Conservation (phyloP, 2,113 vertebrate genomes). For the Macheiramphus alcinus region DNA sequence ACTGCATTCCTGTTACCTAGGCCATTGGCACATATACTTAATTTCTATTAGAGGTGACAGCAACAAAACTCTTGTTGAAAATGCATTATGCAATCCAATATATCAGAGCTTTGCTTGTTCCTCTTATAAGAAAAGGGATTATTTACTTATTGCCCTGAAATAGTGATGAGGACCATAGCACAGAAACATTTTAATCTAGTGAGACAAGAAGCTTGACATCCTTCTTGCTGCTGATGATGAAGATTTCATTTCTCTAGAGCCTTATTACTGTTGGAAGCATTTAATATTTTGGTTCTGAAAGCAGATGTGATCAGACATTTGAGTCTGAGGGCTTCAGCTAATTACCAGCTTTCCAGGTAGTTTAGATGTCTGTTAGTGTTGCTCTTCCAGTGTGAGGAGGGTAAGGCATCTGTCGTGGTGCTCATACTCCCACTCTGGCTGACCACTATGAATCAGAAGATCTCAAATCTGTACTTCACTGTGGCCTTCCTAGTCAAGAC, state of each 20-base stretch:
- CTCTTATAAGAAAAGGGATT: background rate
- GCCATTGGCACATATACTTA: background rate
- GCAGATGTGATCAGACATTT: background rate
- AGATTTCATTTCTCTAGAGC: background rate
- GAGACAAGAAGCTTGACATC: background rate
- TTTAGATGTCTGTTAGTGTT: background rate
- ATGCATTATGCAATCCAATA: background rate
- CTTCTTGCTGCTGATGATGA: background rate
- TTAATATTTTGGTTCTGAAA: background rate
- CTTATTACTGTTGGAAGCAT: background rate
- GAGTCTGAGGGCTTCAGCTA: background rate
- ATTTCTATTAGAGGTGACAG: slow-evolving; percentile 8
- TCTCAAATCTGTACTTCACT: background rate
- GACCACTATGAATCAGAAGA: background rate
- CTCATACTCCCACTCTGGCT: background rate
- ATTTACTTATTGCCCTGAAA: background rate
- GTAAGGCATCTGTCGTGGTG: background rate
- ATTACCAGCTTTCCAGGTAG: background rate
- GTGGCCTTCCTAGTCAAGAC: background rate
- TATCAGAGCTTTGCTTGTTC: background rate
- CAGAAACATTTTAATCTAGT: background rate
- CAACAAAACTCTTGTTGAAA: slow-evolving; percentile 27
- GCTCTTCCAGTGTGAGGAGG: background rate
- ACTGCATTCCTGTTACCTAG: background rate
- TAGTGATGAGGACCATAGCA: background rate